Evolutionary conservation across 2,888 invertebrate genomes (phyloP).

Genomic region (Coenonympha arcania): DNA sequence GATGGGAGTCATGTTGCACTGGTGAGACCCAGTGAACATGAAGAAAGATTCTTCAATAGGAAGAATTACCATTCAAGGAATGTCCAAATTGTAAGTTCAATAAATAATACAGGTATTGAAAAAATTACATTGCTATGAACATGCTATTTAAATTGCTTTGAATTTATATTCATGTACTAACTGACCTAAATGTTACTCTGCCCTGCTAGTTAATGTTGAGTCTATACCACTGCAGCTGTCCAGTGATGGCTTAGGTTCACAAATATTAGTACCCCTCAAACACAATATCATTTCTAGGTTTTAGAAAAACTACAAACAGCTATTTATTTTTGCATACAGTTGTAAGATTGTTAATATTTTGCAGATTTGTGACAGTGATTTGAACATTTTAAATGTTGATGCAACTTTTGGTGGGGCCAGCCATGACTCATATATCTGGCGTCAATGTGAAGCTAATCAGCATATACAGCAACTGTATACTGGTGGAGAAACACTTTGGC

Average conservation of each 20-base stretch:
- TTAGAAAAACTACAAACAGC: no score
- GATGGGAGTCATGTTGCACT: slow-evolving; percentile 25
- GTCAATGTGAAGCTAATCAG: neutral
- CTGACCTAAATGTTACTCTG: no score
- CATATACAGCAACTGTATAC: neutral
- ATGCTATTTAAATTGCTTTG: neutral
- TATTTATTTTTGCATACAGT: no score
- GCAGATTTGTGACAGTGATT: slow-evolving; percentile 14
- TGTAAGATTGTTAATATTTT: no score
- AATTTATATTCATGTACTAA: neutral
- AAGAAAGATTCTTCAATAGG: slow-evolving; percentile 19
- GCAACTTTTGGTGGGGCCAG: neutral
- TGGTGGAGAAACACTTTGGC: slow-evolving; percentile 2
- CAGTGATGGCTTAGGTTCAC: no score
- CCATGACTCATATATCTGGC: slow-evolving; percentile 4
- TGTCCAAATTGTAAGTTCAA: slow-evolving; percentile 10
- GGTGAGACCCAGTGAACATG: slow-evolving; percentile 14
- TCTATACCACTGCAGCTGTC: no score
- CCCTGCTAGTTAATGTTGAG: no score
- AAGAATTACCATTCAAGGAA: slow-evolving; percentile 25
- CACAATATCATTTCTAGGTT: no score
- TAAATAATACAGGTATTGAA: neutral
- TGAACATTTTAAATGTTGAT: slow-evolving; percentile 4
- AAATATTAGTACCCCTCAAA: no score
- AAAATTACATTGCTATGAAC: neutral